Evolutionary conservation across 2,888 invertebrate species (phyloP).

Genomic region (Conchocele bisecta): DNA sequence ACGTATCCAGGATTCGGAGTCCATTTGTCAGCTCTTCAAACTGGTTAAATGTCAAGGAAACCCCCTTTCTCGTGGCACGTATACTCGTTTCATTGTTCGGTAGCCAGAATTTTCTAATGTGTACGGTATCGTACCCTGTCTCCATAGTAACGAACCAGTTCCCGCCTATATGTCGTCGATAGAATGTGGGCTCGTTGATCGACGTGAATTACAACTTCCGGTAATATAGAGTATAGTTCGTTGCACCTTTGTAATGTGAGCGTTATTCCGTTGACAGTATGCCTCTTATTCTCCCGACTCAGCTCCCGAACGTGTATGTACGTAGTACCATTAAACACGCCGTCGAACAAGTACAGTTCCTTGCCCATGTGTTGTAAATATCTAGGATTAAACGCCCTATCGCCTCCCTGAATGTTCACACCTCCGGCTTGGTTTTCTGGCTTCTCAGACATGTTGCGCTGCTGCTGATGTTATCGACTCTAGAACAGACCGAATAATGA

Average conservation of each 20-base stretch:
- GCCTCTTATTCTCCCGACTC: slow-evolving; percentile 3
- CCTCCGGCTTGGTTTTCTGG: too few relatives aligned
- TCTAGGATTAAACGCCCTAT: slow-evolving; percentile 4
- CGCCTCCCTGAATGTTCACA: too few relatives aligned
- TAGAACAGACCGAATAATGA: too few relatives aligned
- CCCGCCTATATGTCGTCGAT: slow-evolving; percentile 36
- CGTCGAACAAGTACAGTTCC: slow-evolving; percentile 23
- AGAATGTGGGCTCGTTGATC: slow-evolving; percentile 25
- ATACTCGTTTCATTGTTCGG: slow-evolving; percentile 17
- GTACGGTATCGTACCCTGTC: slow-evolving; percentile 21
- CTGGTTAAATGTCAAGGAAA: slow-evolving; percentile 30
- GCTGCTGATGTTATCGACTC: too few relatives aligned
- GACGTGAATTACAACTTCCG: slow-evolving; percentile 19
- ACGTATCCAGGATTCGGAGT: slow-evolving; percentile 7
- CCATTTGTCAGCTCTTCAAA: slow-evolving; percentile 21
- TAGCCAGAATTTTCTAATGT: slow-evolving; percentile 31
- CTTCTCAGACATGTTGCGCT: too few relatives aligned
- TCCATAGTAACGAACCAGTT: slow-evolving; percentile 33
- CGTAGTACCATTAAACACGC: slow-evolving; percentile 7
- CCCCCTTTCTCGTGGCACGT: slow-evolving; percentile 32
- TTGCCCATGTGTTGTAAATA: slow-evolving; percentile 20
- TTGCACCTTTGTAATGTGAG: slow-evolving; percentile 29
- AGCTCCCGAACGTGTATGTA: slow-evolving; percentile 24
- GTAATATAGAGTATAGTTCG: slow-evolving; percentile 28
- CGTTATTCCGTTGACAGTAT: slow-evolving; percentile 24